Conservation (phyloP, 2,113 vertebrate species). For the Pseudorasbora parva region DNA sequence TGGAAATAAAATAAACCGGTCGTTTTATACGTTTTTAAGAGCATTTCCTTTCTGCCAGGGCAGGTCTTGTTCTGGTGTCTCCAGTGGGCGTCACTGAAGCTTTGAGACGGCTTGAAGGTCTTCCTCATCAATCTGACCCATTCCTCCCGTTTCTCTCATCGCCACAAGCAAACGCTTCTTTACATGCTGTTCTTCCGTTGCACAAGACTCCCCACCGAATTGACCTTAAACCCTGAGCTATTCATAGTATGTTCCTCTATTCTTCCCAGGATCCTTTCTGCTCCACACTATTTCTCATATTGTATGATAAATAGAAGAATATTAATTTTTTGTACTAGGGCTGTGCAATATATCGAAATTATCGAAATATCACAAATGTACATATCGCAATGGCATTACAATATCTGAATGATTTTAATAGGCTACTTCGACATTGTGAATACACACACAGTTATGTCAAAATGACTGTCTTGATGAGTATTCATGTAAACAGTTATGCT, state of each 20-base stretch:
- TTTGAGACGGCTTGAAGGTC: constrained; percentile 8
- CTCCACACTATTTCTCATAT: not conserved
- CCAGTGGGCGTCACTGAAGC: constrained; percentile 30
- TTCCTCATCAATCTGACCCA: constrained; percentile 7
- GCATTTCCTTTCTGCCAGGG: not conserved
- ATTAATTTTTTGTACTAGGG: no score
- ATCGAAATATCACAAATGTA: no score
- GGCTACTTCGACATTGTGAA: no score
- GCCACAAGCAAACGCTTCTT: not conserved
- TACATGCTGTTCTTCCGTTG: not conserved
- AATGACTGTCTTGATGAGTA: no score
- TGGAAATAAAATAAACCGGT: not conserved
- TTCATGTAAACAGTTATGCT: no score
- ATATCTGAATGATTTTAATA: no score
- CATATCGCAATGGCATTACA: no score
- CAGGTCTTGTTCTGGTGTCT: constrained; percentile 2
- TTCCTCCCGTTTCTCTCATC: not conserved
- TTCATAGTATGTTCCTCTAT: not conserved
- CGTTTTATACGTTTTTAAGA: not conserved
- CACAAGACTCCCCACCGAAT: not conserved
- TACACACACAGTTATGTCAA: no score
- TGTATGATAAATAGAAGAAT: not conserved
- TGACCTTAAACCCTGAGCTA: constrained; percentile 13
- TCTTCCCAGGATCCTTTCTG: not conserved
- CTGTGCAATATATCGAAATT: no score